phyloP scores from a whole-genome alignment of 2,113 vertebrate species.

The Gobius niger region DNA sequence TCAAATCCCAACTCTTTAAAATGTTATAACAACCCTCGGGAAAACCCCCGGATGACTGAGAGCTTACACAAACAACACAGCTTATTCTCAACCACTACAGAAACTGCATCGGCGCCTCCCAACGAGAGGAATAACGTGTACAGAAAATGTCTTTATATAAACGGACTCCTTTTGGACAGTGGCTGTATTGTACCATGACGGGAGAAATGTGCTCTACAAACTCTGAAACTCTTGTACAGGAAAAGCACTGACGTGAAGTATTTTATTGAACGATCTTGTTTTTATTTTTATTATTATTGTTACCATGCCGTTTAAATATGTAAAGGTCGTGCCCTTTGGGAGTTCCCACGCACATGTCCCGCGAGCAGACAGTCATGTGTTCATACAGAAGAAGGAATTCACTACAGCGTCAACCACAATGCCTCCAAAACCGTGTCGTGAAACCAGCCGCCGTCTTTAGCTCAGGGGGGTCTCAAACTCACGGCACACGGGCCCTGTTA shows the following conservation, averaged over 20 bases:
- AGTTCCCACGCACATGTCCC: slow-evolving; percentile 33
- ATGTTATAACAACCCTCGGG: neutral
- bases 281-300: slow-evolving; percentile 43
- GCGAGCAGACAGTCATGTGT: slow-evolving; percentile 31
- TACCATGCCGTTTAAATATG: slow-evolving; percentile 60
- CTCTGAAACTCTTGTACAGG: slow-evolving; percentile 58
- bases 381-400: slow-evolving; percentile 39
- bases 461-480: neutral
- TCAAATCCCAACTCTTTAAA: neutral
- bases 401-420: slow-evolving; percentile 66
- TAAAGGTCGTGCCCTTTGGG: slow-evolving; percentile 48
- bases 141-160: slow-evolving; percentile 28
- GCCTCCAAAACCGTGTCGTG: slow-evolving; percentile 57
- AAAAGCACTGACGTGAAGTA: slow-evolving; percentile 77
- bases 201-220: slow-evolving; percentile 38
- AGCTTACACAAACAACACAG: neutral
- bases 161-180: slow-evolving; percentile 15
- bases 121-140: slow-evolving; percentile 39
- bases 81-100: slow-evolving; percentile 72
- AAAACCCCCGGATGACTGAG: too few relatives aligned
- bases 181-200: neutral
- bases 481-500: neutral
- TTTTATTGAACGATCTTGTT: slow-evolving; percentile 66
- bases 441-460: slow-evolving; percentile 58
- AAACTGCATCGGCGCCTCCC: slow-evolving; percentile 62